Base-by-base conservation (phyloP, 2,888 invertebrate genomes). In the Agrochola circellaris region DNA sequence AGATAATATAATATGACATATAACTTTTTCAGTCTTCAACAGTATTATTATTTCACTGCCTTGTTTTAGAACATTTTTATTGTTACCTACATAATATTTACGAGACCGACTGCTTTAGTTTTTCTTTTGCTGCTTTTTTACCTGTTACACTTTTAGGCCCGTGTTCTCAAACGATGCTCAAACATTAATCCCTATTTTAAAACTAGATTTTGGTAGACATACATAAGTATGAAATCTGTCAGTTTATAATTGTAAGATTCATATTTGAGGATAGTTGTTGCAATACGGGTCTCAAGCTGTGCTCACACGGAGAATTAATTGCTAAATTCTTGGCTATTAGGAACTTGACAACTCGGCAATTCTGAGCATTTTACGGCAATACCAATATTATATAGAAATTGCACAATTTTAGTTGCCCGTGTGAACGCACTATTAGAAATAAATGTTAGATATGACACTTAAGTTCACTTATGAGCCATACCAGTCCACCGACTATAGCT, bases 401-500 rank as follows among this genome's bases (percentile, higher is more conserved):
- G 26, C 58, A 26, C 26, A 58, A 58, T 58, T 58, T 26, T 26
- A 58, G 5, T 56, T 56, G 56, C 13, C 56, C n/a, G 56, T 56
- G 56, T 56, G n/a, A 13, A 13, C 56, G 56, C 56, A 56, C 26
- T 58, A 26, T 26, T 58, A 58, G 58, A 58, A 7, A 58, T 60
- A 30, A 60, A 72, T 65, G 42, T 77, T 66, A 85, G 69, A 51
- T 48, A 68, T 58, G 23, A 48, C 71, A 82, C 71, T 69, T 66
- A 60, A 65, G 65, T 85, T 78, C 64, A 82, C 54, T 51, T 62
- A 65, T 60, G 83, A 89, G 93, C 93, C 93, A 93, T 94, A 91
- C 87, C 88, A 89, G 65, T 92, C 94, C 94, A 94, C 94, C 94
- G 93, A 93, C 72, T 79, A 68, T 82, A 87, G 89, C 88, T 92